Percentiles rank a stretch among this genome's conserved stretches.
Conservation (phyloP, 2,113 vertebrate genomes). For the Reinhardtius hippoglossoides region DNA sequence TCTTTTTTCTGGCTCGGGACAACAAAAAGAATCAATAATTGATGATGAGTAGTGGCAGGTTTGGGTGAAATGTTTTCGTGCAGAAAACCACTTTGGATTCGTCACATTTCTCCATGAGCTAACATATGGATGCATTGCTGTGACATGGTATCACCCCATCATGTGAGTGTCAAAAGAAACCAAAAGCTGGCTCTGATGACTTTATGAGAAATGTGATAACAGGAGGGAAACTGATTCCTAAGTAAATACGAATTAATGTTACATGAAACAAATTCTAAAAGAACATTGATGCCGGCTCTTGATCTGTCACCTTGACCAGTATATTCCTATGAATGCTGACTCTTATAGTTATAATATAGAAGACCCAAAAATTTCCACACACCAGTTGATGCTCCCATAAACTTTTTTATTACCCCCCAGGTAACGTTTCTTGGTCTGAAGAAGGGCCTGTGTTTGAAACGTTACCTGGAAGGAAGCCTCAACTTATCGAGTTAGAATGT, state of each 20-base stretch:
- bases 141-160: neutral
- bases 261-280: neutral
- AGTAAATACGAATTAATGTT: neutral
- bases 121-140: neutral
- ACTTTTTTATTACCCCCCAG: no score
- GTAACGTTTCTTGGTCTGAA: no score
- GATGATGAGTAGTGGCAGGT: slow-evolving; percentile 23
- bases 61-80: slow-evolving; percentile 6
- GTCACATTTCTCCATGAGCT: neutral
- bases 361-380: no score
- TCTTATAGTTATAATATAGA: no score
- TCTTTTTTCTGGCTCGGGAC: slow-evolving; percentile 17
- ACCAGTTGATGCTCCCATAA: no score
- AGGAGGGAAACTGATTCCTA: neutral
- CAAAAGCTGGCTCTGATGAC: slow-evolving; percentile 12
- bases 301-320: neutral
- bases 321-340: neutral
- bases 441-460: no score
- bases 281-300: neutral
- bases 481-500: neutral
- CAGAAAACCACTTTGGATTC: neutral
- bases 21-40: slow-evolving; percentile 56
- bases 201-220: neutral
- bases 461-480: no score
- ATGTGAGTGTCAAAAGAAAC: neutral